Percentiles rank a stretch among this genome's conserved stretches.
Conservation (phyloP, 1,140 invertebrate species). For the Scaptomyza graminum region DNA sequence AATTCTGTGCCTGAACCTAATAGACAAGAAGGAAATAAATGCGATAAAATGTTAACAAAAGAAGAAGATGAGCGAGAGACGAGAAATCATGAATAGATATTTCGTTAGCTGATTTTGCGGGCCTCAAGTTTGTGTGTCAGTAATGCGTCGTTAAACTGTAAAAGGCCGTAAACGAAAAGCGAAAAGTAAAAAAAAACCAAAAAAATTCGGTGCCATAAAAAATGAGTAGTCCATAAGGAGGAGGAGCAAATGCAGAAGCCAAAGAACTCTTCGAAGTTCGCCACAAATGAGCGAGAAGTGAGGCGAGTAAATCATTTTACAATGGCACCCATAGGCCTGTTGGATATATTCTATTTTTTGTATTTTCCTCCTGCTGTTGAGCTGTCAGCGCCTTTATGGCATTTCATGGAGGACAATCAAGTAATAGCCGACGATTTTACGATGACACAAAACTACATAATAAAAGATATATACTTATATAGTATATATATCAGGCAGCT, state of each 20-base stretch:
- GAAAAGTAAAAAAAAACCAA: conserved; percentile 19
- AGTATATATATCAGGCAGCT: conserved; percentile 60
- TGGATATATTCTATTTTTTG: too few species aligned
- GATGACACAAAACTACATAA: conserved; percentile 80
- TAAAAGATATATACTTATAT: conserved; percentile 59
- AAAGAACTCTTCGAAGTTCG: conserved; percentile 16
- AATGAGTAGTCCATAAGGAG: conserved; percentile 49
- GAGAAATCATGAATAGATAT: conserved; percentile 74
- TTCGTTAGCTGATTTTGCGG: conserved; percentile 36
- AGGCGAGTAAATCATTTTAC: conserved; percentile 79
- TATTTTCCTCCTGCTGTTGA: conserved; percentile 5
- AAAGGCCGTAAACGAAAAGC: conserved; percentile 73
- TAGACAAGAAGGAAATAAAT: conserved; percentile 62
- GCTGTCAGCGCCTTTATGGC: conserved; percentile 70
- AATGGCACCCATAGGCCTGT: conserved; percentile 59
- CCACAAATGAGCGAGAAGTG: conserved; percentile 51
- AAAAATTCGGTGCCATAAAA: conserved; percentile 62
- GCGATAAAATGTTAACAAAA: conserved; percentile 61
- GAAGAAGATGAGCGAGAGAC: conserved; percentile 25
- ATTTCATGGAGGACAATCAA: conserved; percentile 76
- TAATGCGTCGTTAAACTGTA: conserved; percentile 81
- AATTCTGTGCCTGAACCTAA: conserved; percentile 27
- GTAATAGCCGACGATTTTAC: conserved; percentile 78
- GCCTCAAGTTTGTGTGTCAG: conserved; percentile 60
- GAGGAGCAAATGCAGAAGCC: conserved; percentile 14